Conservation (phyloP, 1,140 invertebrate species). For the Hycleus cichorii region DNA sequence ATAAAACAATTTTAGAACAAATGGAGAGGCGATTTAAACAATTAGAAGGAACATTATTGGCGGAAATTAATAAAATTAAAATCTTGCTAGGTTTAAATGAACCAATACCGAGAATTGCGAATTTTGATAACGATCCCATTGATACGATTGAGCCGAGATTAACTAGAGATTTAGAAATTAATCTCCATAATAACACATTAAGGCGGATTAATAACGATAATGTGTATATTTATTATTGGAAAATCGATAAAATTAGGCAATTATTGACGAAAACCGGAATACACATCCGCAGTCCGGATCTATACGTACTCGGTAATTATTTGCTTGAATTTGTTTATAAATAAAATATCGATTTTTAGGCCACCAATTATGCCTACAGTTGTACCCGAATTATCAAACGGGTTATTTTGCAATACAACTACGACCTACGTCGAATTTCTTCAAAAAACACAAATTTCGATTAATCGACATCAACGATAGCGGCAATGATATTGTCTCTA, state of each 20-base stretch:
- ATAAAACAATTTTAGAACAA: slow-evolving; percentile 15
- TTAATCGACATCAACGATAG: slow-evolving; percentile 20
- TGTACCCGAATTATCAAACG: slow-evolving; percentile 26
- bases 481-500: slow-evolving; percentile 17
- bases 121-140: background rate
- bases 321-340: too few relatives aligned
- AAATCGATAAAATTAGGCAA: slow-evolving; percentile 2
- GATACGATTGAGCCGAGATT: background rate
- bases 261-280: background rate
- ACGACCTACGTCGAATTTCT: slow-evolving; percentile 22
- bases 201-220: slow-evolving; percentile 18
- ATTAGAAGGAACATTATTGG: slow-evolving; percentile 17
- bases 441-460: slow-evolving; percentile 26
- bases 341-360: slow-evolving; percentile 9
- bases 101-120: background rate
- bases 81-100: background rate
- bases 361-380: slow-evolving; percentile 20
- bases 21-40: slow-evolving; percentile 15
- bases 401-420: slow-evolving; percentile 20
- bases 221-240: slow-evolving; percentile 29
- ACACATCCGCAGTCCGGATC: too few relatives aligned
- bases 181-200: slow-evolving; percentile 23
- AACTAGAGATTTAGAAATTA: slow-evolving; percentile 21
- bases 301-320: too few relatives aligned
- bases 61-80: slow-evolving; percentile 22